phyloP scores from a whole-genome alignment of 2,888 invertebrate genomes.

The Archaeoteleia sp. region DNA sequence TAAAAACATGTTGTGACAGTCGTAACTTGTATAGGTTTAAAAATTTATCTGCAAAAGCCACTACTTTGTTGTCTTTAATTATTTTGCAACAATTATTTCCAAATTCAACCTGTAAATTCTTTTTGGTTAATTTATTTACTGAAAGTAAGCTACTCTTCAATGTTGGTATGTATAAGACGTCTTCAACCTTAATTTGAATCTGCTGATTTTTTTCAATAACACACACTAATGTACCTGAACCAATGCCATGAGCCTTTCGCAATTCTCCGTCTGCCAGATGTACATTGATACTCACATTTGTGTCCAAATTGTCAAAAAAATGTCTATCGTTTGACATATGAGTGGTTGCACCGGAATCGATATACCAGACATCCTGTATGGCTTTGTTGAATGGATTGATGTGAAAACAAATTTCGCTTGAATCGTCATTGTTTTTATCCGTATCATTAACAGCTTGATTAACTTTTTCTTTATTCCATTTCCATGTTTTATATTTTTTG shows the following conservation, averaged over 20 bases:
- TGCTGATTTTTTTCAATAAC: slow-evolving; percentile 8
- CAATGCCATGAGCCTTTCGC: slow-evolving; percentile 27
- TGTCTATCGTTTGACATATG: slow-evolving; percentile 42
- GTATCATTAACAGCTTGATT: slow-evolving; percentile 2
- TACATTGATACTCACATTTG: slow-evolving; percentile 9
- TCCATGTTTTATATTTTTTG: slow-evolving; percentile 17
- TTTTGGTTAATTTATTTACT: slow-evolving; percentile 39
- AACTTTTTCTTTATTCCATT: slow-evolving; percentile 5
- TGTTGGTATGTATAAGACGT: slow-evolving; percentile 48
- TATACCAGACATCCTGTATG: slow-evolving; percentile 19
- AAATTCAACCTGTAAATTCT: slow-evolving; percentile 35
- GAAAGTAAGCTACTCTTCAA: slow-evolving; percentile 47
- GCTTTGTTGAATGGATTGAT: neutral
- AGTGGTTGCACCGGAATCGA: slow-evolving; percentile 52
- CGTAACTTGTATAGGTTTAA: slow-evolving; percentile 43
- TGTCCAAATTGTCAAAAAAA: slow-evolving; percentile 23
- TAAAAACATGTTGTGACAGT: slow-evolving; percentile 1
- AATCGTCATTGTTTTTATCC: neutral
- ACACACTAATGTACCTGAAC: slow-evolving; percentile 41
- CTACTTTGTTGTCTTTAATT: slow-evolving; percentile 19
- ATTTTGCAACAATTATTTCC: slow-evolving; percentile 30
- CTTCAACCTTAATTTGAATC: slow-evolving; percentile 31
- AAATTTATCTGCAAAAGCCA: slow-evolving; percentile 24
- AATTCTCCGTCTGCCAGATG: slow-evolving; percentile 29
- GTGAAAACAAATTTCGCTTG: slow-evolving; percentile 11